These are phyloP conservation scores for Phyllostomus hastatus DNA, from an alignment of 2,113 vertebrate genomes.

Conservation along the genomic window DNA sequence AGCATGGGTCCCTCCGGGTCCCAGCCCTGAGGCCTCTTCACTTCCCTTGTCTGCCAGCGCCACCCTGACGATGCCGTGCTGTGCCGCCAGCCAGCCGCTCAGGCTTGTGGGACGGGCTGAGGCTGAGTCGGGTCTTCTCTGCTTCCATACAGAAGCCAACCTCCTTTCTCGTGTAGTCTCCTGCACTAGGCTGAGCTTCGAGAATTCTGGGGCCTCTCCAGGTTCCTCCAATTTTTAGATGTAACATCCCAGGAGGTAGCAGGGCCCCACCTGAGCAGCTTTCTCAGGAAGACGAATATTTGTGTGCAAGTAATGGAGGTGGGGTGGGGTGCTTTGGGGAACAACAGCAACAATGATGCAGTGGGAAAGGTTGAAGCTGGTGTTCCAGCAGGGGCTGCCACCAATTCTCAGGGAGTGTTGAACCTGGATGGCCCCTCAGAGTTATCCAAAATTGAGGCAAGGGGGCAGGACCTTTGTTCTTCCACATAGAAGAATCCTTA, in stretches of 20 bases:
- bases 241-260: neutral
- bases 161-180: neutral
- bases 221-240: neutral
- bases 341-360: neutral
- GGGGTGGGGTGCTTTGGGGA: neutral
- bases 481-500: neutral
- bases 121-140: neutral
- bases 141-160: fast-evolving
- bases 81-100: neutral
- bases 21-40: neutral
- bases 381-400: too few relatives aligned
- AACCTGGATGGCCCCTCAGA: neutral
- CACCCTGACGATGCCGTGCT: neutral
- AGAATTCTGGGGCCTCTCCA: neutral
- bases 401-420: neutral
- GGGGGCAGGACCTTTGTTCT: neutral
- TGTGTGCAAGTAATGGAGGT: neutral
- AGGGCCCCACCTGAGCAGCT: neutral
- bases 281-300: neutral
- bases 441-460: neutral
- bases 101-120: neutral
- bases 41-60: neutral
- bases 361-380: neutral
- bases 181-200: neutral
- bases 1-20: too few relatives aligned